Conservation (phyloP, 1,140 invertebrate species). For the Ips nitidus region DNA sequence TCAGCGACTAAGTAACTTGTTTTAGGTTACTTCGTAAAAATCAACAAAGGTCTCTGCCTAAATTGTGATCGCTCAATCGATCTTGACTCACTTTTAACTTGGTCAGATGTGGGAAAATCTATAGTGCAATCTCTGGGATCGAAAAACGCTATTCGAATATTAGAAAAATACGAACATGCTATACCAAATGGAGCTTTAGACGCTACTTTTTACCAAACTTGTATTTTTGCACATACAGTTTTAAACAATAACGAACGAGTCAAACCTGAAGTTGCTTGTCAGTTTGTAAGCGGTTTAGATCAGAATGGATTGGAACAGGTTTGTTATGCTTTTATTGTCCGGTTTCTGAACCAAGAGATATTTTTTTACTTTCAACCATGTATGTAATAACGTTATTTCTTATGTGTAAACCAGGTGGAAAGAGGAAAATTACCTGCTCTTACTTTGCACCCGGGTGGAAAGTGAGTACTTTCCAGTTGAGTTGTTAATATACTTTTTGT, state of each 20-base stretch:
- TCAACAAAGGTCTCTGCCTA: conserved; percentile 49
- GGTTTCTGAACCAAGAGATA: too few relatives aligned
- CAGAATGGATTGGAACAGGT: too few relatives aligned
- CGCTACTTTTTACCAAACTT: conserved; percentile 48
- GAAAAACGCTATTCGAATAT: conserved; percentile 43
- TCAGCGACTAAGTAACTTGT: background rate
- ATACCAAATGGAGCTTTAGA: conserved; percentile 50
- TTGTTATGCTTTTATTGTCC: too few relatives aligned
- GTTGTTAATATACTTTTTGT: too few relatives aligned
- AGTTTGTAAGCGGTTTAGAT: conserved; percentile 26
- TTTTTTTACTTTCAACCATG: too few relatives aligned
- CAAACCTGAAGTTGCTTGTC: conserved; percentile 6
- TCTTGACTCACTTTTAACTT: conserved; percentile 40
- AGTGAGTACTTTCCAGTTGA: too few relatives aligned
- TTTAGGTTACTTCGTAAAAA: conserved; percentile 39
- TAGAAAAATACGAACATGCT: conserved; percentile 46
- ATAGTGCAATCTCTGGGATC: conserved; percentile 50
- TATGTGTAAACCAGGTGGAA: too few relatives aligned
- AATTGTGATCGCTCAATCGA: conserved; percentile 48
- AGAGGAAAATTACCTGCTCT: too few relatives aligned
- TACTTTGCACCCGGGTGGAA: too few relatives aligned
- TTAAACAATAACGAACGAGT: conserved; percentile 19
- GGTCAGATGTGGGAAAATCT: conserved; percentile 47
- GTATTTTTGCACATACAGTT: conserved; percentile 42
- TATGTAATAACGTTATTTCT: too few relatives aligned